These are phyloP conservation scores for Drosophila falleni DNA, from an alignment of 2,888 invertebrate genomes.

Conservation along the genomic window DNA sequence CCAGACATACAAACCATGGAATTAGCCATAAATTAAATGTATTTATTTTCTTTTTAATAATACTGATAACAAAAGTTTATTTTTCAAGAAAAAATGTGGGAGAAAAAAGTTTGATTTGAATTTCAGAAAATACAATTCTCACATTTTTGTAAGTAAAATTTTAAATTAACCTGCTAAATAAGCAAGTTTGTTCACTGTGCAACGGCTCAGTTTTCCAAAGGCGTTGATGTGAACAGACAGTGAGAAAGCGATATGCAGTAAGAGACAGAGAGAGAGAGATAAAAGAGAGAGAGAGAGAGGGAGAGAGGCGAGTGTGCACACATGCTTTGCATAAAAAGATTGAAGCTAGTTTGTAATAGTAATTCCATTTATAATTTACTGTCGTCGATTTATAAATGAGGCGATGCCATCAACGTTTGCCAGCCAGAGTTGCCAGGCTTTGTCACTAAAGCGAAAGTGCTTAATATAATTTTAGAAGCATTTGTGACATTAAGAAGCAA, in stretches of 20 bases:
- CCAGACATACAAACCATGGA: no score
- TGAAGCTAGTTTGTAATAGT: slow-evolving; percentile 46
- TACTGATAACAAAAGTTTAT: no score
- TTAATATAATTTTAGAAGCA: slow-evolving; percentile 73
- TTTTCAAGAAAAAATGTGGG: no score
- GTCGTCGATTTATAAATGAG: slow-evolving; percentile 77
- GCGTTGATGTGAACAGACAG: slow-evolving; percentile 49
- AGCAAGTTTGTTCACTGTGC: background rate
- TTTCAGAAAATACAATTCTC: no score
- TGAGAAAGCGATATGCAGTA: background rate
- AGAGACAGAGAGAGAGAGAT: background rate
- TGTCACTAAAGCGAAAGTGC: slow-evolving; percentile 40
- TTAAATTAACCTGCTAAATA: background rate
- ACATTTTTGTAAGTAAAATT: no score
- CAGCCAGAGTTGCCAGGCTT: slow-evolving; percentile 16
- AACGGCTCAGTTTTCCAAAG: slow-evolving; percentile 47
- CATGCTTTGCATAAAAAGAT: slow-evolving; percentile 37
- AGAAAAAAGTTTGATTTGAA: no score
- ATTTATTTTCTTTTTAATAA: no score
- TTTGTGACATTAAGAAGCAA: slow-evolving; percentile 61
- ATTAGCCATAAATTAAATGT: no score
- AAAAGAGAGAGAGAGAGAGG: background rate
- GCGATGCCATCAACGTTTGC: slow-evolving; percentile 52
- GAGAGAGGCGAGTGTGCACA: background rate
- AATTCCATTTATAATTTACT: slow-evolving; percentile 77